Evolutionary conservation across 2,113 vertebrate genomes (phyloP), one percentile per base, ranked within the genome.

Genomic region (Phaethornis superciliosus): DNA sequence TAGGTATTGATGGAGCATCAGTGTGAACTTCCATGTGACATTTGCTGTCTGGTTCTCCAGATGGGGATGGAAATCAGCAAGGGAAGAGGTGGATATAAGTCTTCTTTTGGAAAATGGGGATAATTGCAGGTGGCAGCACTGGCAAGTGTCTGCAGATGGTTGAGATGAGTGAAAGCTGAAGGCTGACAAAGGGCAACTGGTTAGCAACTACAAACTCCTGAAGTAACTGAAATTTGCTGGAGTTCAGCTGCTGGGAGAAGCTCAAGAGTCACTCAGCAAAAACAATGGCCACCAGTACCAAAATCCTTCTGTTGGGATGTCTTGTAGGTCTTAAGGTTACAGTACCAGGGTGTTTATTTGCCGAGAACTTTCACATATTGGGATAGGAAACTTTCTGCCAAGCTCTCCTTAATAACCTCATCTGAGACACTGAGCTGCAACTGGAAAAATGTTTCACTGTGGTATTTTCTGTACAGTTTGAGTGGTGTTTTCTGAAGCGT

Each of bases 61-160:
- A 21, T 80, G 54, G 37, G 15, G 16, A 21, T 80, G 58, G 37
- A 70, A 91, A 63, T 60, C 52, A 42, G 10, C 17, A 56, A 32
- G 32, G 24, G 33, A 68, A 0, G 8, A 87, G 30, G 40, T 40
- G n/a, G 7, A 14, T 28, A 40, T 20, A 44, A 58, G 15, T 52
- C n/a, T 63, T 59, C 52, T 47, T 89, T 64, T 64, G 40, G 46
- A 54, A n/a, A 90, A 60, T 14, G 27, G 26, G 15, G 8, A 62
- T n/a, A 55, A 47, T 67, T 49, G 15, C 13, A 60, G 44, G 15
- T 54, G 51, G 9, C 10, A 85, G 21, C 13, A 15, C 35, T 58
- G 1, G 0, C 2, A 27, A 52, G 27, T 8, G 30, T 68, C 71
- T 84, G 14, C 42, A 46, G 63, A 3, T 33, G 3, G 1, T 3